Evolutionary conservation across 2,797 vertebrate genomes (phyloP), one percentile per base, ranked within the genome.

Genomic region (Notolabrus celidotus): DNA sequence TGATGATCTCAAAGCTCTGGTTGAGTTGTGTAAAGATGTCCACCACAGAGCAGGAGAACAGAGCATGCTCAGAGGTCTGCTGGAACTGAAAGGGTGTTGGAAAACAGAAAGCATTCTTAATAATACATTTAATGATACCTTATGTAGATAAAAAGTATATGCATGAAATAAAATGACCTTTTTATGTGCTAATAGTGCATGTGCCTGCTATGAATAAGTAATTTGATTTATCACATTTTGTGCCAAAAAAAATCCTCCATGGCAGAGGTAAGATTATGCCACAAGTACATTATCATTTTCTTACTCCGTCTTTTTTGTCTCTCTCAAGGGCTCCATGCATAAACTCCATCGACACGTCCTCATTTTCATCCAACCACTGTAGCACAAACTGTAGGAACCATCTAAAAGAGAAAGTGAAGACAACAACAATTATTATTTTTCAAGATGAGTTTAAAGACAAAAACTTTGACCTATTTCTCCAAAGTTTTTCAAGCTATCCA

Each of bases 1-100:
- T 97, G 90, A 99, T 98, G 86, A 99, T 99, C 91, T 99, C 98
- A 84, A 98, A 99, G 89, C 98, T 99, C 92, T 99, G 98, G 90
- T 99, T 99, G 85, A 99, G 97, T 86, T 99, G 98, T 0, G 98
- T 99, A 92, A 99, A 99, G 82, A 99, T 96, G 0, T 99, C 98
- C 86, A 99, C 98, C 93, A 99, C 98, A 0, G 98, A 99, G 89
- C 98, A 99, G 86, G 98, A 99, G 91, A 99, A 99, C 12, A 99
- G 95, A 6, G 98, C 98, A 0, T 99, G 98, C 87, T 99, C 98
- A 0, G 98, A 99, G 0, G 97, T 99, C 92, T 99, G 98, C 92
- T 98, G 98, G 91, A 99, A 99, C 98, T 99, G 75, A 62, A 59
- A 17, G 1, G 20, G 9, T 5, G 38, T 2, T 47, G 10, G 16